A percentile compares a stretch with the other conserved stretches of the same genome.
Conservation (phyloP, 2,888 invertebrate genomes). For the Hoplodrina blanda region DNA sequence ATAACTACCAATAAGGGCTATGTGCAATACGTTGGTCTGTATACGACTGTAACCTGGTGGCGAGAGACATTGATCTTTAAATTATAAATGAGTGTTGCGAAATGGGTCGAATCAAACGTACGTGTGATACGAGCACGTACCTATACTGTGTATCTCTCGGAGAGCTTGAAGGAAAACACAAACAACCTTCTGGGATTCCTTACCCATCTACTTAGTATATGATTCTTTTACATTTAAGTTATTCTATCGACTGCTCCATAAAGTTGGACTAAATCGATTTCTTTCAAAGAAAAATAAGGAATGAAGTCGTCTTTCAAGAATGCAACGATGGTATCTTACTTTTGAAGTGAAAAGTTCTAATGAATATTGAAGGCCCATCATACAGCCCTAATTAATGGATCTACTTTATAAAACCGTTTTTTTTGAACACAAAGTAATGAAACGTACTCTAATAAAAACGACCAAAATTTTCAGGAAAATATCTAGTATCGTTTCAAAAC, state of each 20-base stretch:
- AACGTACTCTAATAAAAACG: conserved; percentile 6
- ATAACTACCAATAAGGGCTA: conserved; percentile 36
- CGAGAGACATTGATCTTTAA: conserved; percentile 69
- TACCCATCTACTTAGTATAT: conserved; percentile 44
- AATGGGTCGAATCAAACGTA: conserved; percentile 71
- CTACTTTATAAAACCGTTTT: conserved; percentile 19
- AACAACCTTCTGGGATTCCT: conserved; percentile 51
- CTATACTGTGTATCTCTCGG: conserved; percentile 45
- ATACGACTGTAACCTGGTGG: conserved; percentile 47
- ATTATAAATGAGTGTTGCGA: conserved; percentile 77
- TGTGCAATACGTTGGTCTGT: conserved; percentile 7
- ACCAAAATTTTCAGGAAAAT: conserved; percentile 17
- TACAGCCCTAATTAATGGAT: conserved; percentile 40
- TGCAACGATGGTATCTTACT: conserved; percentile 7
- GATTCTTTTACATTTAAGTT: conserved; percentile 32
- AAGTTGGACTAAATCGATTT: conserved; percentile 18
- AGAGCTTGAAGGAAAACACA: conserved; percentile 51
- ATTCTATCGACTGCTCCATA: conserved; percentile 11
- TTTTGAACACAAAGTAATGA: conserved; percentile 37
- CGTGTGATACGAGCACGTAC: conserved; percentile 46
- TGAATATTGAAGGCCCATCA: conserved; percentile 32
- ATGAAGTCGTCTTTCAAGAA: conserved; percentile 1
- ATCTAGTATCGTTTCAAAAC: conserved; percentile 16
- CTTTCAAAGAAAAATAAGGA: conserved; percentile 19
- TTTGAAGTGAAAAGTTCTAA: conserved; percentile 22